phyloP scores from a whole-genome alignment of 2,113 vertebrate genomes.

The Cebus imitator region DNA sequence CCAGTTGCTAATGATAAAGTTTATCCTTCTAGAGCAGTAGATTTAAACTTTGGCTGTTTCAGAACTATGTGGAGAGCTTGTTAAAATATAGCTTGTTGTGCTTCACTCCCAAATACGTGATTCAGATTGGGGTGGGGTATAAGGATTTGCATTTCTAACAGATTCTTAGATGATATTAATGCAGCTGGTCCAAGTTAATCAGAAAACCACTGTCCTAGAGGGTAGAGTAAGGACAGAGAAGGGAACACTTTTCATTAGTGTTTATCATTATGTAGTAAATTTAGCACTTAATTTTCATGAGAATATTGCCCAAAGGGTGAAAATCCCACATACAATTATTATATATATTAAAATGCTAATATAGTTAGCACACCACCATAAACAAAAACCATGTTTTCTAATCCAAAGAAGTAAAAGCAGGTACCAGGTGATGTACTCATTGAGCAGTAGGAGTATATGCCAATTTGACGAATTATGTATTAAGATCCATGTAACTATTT shows the following conservation, averaged over 20 bases:
- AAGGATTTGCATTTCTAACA: not conserved
- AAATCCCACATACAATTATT: not conserved
- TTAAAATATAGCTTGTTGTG: not conserved
- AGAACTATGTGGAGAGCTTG: not conserved
- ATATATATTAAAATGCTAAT: not conserved
- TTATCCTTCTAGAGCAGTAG: not conserved
- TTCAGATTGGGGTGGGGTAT: not conserved
- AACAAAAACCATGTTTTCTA: not conserved
- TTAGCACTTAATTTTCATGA: not conserved
- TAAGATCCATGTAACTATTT: not conserved
- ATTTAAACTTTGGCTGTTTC: not conserved
- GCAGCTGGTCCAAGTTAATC: not conserved
- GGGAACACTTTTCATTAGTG: not conserved
- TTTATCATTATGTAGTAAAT: not conserved
- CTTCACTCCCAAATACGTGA: not conserved
- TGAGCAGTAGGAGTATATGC: not conserved
- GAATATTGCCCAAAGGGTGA: not conserved
- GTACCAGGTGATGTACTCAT: not conserved
- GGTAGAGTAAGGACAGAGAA: not conserved
- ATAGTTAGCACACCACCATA: not conserved
- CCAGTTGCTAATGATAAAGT: not conserved
- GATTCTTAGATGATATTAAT: not conserved
- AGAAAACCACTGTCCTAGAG: not conserved
- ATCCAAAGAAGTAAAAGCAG: not conserved
- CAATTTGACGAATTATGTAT: not conserved